Evolutionary conservation across 2,888 invertebrate species (phyloP), one percentile per base, ranked within the genome.

Genomic region (Caenorhabditis panamensis): DNA sequence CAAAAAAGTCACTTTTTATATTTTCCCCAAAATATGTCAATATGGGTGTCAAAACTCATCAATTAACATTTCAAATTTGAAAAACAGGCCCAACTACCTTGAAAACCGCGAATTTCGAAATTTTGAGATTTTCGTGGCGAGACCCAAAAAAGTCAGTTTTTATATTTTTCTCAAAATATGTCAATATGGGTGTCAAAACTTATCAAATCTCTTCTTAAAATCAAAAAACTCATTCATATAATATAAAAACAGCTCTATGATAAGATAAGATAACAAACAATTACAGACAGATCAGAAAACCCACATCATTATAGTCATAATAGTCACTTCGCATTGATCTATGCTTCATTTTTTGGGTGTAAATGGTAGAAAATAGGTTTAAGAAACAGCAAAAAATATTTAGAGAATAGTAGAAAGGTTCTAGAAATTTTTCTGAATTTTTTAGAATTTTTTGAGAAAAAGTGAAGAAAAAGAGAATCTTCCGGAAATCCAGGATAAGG

Each of bases 281-380:
- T n/a, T n/a, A n/a, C n/a, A n/a, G n/a, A n/a, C n/a, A n/a, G n/a
- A n/a, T n/a, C 5, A 4, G 31, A 59, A 61, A 62, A 62, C 71
- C 24, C 26, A 71, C 71, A 56, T 71, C 71, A n/a, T n/a, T n/a
- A 54, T 71, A 71, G 16, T 71, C 71, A 44, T 71, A 62, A 63
- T 71, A 71, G 26, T 71, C 71, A 47, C 5, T 41, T 41, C 47
- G n/a, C n/a, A 47, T 47, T 18, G 47, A 47, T 47, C 47, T 47
- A 18, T 11, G n/a, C 18, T 18, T 49, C 18, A 20, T 49, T 49
- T 22, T 49, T 18, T 49, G 9, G 3, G 4, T 31, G 31, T 31
- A 6, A 9, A 31, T 6, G 4, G 9, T 31, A 31, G 31, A 59
- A 59, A 20, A 59, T 16, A 41, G 18, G 24, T 53, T 16, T 54